Base-by-base conservation (phyloP, 2,888 invertebrate genomes). In the Parnassius mnemosyne region DNA sequence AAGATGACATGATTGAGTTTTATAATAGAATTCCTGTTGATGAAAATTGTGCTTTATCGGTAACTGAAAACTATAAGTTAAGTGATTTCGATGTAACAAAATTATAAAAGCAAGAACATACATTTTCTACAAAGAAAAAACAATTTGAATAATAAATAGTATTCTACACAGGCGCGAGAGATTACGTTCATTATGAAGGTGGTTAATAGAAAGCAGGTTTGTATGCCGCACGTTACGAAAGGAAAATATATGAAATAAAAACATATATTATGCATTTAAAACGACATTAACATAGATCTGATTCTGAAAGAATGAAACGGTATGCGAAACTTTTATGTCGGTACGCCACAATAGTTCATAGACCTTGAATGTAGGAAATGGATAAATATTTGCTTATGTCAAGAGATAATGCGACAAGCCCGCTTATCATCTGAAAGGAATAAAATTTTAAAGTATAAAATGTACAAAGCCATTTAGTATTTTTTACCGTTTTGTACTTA, bases 351-450 rank as follows among this genome's bases (percentile, higher is more conserved):
- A 34, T 55, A 75, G 77, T 78, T 72, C 72, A 71, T 69, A 77
- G 73, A 74, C 80, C 79, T 82, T 25, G 50, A 13, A 51, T 69
- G 66, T 69, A 66, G 65, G 65, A 70, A 54, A 71, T 71, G 65
- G 67, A 66, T 75, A 78, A 84, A 87, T 80, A 81, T 86, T 83
- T 80, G 76, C 69, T 65, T 57, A 75, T 65, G 70, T 57, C 67
- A 56, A 72, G 72, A 71, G 68, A 75, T 78, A 81, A 82, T 78
- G 74, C 67, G 63, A 65, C 62, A 68, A 67, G 68, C 70, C 65
- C 57, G 66, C 50, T 79, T 80, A 79, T 81, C 77, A 73, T 66
- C 63, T 50, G 65, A 59, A 66, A 62, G 59, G 56, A 60, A 61
- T 59, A 58, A 43, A 54, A 25, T 12, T 20, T 52, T 16, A 44